Evolutionary conservation across 1,140 invertebrate genomes (phyloP).

Genomic region (Limonius californicus): DNA sequence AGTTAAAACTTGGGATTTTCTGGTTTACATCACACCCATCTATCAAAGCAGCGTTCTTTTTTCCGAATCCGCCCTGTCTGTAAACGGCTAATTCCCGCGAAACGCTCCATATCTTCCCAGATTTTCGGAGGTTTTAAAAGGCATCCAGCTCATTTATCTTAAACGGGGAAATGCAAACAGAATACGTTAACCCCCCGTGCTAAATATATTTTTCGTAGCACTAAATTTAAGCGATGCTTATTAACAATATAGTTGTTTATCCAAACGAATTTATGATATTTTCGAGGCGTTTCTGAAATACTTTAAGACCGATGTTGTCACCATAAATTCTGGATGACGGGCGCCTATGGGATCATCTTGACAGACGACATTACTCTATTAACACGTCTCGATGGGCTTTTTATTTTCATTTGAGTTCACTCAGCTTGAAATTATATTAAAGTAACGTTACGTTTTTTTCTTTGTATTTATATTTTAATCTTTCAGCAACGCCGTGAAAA

Average conservation of each 20-base stretch:
- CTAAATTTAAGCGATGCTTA: not conserved
- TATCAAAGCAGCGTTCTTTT: too few relatives aligned
- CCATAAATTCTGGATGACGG: not conserved
- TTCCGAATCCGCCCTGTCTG: too few relatives aligned
- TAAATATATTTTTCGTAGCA: constrained; percentile 1
- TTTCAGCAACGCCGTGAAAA: too few relatives aligned
- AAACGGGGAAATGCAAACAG: constrained; percentile 3
- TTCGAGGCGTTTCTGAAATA: not conserved
- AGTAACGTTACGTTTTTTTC: too few relatives aligned
- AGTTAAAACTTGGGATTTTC: too few relatives aligned
- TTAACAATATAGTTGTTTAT: constrained; percentile 5
- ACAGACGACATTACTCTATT: not conserved
- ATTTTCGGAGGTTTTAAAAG: not conserved
- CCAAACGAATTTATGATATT: constrained; percentile 10
- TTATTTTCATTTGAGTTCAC: too few relatives aligned
- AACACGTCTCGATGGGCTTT: not conserved
- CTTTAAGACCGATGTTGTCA: not conserved
- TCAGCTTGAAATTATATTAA: too few relatives aligned
- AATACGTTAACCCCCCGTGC: constrained; percentile 1
- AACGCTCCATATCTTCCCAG: constrained; percentile 5
- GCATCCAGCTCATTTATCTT: not conserved
- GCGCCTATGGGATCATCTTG: constrained; percentile 1
- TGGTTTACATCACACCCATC: too few relatives aligned
- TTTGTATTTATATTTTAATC: too few relatives aligned
- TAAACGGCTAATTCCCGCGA: not conserved